Evolutionary conservation across 2,888 invertebrate genomes (phyloP).

Genomic region (Pegoplata infirma): DNA sequence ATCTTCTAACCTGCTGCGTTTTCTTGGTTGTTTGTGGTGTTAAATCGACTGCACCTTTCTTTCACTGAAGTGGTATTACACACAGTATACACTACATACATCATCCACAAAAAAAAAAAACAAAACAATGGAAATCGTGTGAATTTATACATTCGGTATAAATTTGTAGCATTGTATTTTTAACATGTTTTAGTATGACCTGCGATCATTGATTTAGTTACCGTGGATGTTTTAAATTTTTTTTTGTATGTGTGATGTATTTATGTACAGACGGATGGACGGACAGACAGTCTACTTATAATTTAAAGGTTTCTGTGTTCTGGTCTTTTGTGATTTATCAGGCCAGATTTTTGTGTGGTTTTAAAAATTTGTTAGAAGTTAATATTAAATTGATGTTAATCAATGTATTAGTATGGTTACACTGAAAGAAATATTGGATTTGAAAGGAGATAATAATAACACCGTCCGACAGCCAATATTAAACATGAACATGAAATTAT

Average conservation of each 20-base stretch:
- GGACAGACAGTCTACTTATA: background rate
- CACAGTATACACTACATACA: background rate
- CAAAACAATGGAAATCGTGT: slow-evolving; percentile 49
- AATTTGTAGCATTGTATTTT: slow-evolving; percentile 12
- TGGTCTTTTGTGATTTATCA: slow-evolving; percentile 48
- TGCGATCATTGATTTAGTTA: slow-evolving; percentile 22
- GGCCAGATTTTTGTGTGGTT: slow-evolving; percentile 27
- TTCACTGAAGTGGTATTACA: background rate
- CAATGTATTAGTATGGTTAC: slow-evolving; percentile 44
- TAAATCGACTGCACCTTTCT: slow-evolving; percentile 45
- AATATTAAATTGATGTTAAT: slow-evolving; percentile 58
- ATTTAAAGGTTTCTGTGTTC: slow-evolving; percentile 9
- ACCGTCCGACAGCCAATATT: no score
- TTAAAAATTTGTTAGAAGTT: slow-evolving; percentile 32
- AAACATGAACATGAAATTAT: no score
- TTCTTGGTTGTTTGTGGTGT: slow-evolving; percentile 30
- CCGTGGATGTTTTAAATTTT: background rate
- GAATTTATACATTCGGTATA: slow-evolving; percentile 48
- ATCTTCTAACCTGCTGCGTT: slow-evolving; percentile 45
- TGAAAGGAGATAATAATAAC: no score
- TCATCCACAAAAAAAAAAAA: background rate
- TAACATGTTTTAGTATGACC: slow-evolving; percentile 16
- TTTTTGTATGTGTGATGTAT: slow-evolving; percentile 37
- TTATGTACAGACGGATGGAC: no score
- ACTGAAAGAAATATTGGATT: no score